A percentile compares a stretch with the other conserved stretches of the same genome.
phyloP scores from a whole-genome alignment of 2,797 vertebrate genomes.

The Discoglossus pictus region DNA sequence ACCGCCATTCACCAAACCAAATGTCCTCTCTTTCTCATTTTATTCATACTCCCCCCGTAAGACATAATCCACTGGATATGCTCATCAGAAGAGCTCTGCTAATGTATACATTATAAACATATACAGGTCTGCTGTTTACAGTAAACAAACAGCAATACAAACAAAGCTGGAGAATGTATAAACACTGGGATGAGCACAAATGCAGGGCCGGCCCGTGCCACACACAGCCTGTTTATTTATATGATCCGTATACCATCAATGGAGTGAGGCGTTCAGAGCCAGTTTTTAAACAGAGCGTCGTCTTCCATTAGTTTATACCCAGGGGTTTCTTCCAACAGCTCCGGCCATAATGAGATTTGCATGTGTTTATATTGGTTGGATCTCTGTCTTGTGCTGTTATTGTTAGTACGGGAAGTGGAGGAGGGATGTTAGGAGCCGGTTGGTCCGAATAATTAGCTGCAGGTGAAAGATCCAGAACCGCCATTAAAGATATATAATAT shows the following conservation, averaged over 20 bases:
- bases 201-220: constrained; percentile 51
- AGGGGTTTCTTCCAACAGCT: constrained; percentile 57
- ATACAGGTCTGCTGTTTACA: constrained; percentile 61
- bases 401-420: not conserved
- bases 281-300: constrained; percentile 62
- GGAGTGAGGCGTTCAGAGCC: constrained; percentile 60
- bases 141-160: constrained; percentile 64
- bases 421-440: not conserved
- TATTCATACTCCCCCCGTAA: too few relatives aligned
- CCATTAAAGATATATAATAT: too few relatives aligned
- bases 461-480: too few relatives aligned
- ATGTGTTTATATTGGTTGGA: constrained; percentile 53
- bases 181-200: constrained; percentile 59
- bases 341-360: constrained; percentile 57
- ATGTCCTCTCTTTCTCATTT: too few relatives aligned
- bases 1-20: too few relatives aligned
- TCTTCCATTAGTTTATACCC: constrained; percentile 61
- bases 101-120: constrained; percentile 64
- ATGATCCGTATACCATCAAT: constrained; percentile 57
- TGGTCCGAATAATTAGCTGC: not conserved
- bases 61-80: constrained; percentile 7
- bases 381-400: constrained; percentile 40
- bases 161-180: constrained; percentile 57
- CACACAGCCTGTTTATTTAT: constrained; percentile 65
- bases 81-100: constrained; percentile 50